phyloP scores from a whole-genome alignment of 2,113 vertebrate genomes.

The Plecotus auritus region DNA sequence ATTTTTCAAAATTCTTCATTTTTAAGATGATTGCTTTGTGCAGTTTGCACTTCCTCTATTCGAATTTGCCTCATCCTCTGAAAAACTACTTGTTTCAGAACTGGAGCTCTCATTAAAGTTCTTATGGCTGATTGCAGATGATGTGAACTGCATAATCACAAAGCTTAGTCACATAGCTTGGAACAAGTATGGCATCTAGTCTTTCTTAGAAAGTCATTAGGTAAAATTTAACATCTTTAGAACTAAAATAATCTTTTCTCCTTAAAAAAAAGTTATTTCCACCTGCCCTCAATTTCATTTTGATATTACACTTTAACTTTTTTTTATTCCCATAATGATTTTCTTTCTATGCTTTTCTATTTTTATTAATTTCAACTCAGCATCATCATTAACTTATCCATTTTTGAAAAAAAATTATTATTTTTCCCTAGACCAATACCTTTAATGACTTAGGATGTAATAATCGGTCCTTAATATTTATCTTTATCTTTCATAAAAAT shows the following conservation, averaged over 20 bases:
- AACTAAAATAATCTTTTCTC: slow-evolving; percentile 38
- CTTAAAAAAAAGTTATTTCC: slow-evolving; percentile 6
- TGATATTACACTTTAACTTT: neutral
- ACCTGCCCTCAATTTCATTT: slow-evolving; percentile 64
- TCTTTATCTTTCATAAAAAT: neutral
- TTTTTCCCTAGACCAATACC: neutral
- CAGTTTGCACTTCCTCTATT: slow-evolving; percentile 59
- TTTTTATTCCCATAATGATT: neutral
- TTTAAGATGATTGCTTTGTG: slow-evolving; percentile 72
- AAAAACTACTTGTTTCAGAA: slow-evolving; percentile 62
- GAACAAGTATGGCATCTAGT: slow-evolving; percentile 69
- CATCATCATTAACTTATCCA: neutral
- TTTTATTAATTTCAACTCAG: slow-evolving; percentile 29
- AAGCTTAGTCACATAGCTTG: slow-evolving; percentile 64
- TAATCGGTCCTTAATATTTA: neutral
- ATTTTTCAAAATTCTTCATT: slow-evolving; percentile 65
- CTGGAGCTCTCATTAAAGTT: slow-evolving; percentile 66
- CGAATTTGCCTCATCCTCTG: slow-evolving; percentile 65
- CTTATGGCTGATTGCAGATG: slow-evolving; percentile 67
- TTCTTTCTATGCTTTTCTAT: slow-evolving; percentile 17
- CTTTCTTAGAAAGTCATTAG: slow-evolving; percentile 72
- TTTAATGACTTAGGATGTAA: neutral
- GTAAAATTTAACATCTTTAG: slow-evolving; percentile 65
- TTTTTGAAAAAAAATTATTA: neutral
- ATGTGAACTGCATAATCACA: slow-evolving; percentile 58